Evolutionary conservation across 92 coral and sea anemone genomes (phyloP), one percentile per base, ranked within the genome.

Genomic region (Virgularia gustaviana): DNA sequence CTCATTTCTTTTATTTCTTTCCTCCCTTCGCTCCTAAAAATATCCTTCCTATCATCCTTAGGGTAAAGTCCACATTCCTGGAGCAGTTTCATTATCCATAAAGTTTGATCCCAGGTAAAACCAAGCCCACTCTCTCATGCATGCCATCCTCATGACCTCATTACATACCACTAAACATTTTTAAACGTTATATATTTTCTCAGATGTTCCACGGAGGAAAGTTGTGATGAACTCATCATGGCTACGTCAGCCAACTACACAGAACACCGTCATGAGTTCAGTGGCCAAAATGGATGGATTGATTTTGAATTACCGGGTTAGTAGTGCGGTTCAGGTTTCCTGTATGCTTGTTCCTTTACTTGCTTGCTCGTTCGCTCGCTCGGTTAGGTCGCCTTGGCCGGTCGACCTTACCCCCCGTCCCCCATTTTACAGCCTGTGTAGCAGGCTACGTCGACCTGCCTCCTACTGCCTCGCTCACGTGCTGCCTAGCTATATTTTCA

Each of bases 51-150:
- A 15, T 66, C 6, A 53, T 71, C 15, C 32, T 22, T 73, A 90
- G 97, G 95, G 95, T 2, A 79, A 85, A 53, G 94, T 89, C 29
- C 92, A 87, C 37, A 86, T 92, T 57, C 87, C 89, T 43, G 98
- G 98, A 13, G 98, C 98, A 2, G 91, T 96, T 5, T 82, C 94
- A 1, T 75, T 92, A 15, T 86, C 85, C 10, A 88, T 92, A 36
- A 92, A 92, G 60, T 92, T 92, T 81, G 98, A 92, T 77, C 88
- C 98, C 56, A 84, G 94, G 98, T 92, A 71, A n/a, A n/a, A n/a
- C n/a, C n/a, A n/a, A n/a, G n/a, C n/a, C n/a, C n/a, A n/a, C n/a
- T n/a, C n/a, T n/a, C n/a, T n/a, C n/a, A n/a, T n/a, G n/a, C n/a
- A n/a, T n/a, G n/a, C n/a, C n/a, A n/a, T n/a, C n/a, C n/a, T n/a